A percentile compares a stretch with the other conserved stretches of the same genome.
These are phyloP conservation scores for Microcebus murinus DNA, from an alignment of 2,113 vertebrate genomes.

Conservation along the genomic window DNA sequence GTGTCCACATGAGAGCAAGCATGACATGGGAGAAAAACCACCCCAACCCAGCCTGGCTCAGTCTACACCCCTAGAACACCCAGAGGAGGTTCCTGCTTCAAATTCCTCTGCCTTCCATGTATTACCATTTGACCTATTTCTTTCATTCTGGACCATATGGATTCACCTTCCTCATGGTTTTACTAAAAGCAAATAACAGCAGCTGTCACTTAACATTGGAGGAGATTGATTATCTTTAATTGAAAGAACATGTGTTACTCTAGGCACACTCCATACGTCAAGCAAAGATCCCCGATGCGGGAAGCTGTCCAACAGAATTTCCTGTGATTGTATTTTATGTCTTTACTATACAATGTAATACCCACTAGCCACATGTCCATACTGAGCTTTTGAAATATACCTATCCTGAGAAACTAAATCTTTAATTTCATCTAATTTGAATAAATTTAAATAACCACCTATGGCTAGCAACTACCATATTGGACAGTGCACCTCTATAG, in stretches of 20 bases:
- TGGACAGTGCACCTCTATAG: neutral
- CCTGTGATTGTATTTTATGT: neutral
- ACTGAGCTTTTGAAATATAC: neutral
- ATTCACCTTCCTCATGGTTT: neutral
- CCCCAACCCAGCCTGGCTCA: neutral
- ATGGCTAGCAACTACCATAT: neutral
- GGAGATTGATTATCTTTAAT: neutral
- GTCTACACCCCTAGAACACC: fast-evolving
- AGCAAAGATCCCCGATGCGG: neutral
- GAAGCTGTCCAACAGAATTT: neutral
- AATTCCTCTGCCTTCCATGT: neutral
- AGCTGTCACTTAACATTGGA: neutral
- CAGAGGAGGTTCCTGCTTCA: neutral
- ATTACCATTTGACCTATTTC: neutral
- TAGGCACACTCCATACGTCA: neutral
- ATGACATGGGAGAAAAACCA: neutral
- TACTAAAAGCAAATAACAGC: neutral
- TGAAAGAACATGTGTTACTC: neutral
- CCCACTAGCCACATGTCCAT: too few relatives aligned
- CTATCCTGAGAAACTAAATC: neutral
- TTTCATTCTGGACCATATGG: neutral
- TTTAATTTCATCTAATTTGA: neutral
- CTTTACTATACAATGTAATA: neutral
- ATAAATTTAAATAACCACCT: neutral
- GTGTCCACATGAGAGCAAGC: neutral